Evolutionary conservation across 2,797 vertebrate genomes (phyloP).

Genomic region (Leptodactylus fallax): DNA sequence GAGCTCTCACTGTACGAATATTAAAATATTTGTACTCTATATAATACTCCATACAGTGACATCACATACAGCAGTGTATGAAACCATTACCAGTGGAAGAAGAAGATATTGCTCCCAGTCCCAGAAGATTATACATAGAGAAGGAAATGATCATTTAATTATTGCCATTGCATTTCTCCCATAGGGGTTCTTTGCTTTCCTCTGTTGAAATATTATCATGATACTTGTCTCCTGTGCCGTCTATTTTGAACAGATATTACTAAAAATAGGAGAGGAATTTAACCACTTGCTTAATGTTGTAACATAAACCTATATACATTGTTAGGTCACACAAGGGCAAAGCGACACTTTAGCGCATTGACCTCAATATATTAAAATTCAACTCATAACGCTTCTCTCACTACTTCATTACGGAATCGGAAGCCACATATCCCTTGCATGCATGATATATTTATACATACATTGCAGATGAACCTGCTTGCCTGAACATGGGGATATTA

Average conservation of each 20-base stretch:
- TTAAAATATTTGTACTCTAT: background rate
- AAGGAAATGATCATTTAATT: background rate
- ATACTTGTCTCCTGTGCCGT: background rate
- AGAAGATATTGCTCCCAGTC: background rate
- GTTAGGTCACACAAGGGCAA: constrained; percentile 8
- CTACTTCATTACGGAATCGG: background rate
- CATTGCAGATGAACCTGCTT: constrained; percentile 19
- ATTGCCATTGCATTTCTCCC: background rate
- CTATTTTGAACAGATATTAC: background rate
- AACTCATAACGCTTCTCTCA: background rate
- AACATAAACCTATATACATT: background rate
- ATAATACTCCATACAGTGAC: background rate
- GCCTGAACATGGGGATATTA: constrained; percentile 18
- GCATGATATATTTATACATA: constrained; percentile 29
- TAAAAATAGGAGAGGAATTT: background rate
- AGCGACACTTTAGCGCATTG: background rate
- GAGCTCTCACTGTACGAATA: background rate
- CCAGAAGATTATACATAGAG: background rate
- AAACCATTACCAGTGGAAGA: background rate
- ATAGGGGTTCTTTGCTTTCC: background rate
- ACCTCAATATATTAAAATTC: background rate
- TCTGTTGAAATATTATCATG: background rate
- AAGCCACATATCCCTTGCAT: background rate
- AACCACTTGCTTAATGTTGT: background rate
- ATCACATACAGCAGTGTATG: background rate